Evolutionary conservation across 1,140 invertebrate genomes (phyloP), one percentile per base, ranked within the genome.

Genomic region (Drosophila parabipectinata): DNA sequence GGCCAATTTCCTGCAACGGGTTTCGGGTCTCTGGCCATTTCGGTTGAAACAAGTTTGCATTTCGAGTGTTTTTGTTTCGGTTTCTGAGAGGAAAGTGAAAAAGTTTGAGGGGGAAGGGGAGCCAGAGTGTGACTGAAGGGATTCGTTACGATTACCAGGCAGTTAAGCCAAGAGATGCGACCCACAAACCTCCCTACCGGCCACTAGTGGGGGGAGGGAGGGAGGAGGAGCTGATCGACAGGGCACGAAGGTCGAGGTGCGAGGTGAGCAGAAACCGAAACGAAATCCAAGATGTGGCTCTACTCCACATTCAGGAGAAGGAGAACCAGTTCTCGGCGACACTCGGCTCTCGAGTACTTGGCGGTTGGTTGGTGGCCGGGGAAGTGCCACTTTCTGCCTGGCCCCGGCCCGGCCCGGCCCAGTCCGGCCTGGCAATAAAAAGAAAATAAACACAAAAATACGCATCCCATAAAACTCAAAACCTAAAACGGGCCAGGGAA

Each of bases 361-460:
- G 30, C 24, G 61, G 34, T 39, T 21, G 41, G 21, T 18, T 18
- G 18, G 18, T 18, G 3, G 21, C 21, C 21, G 60, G 14, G 52
- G 68, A 18, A 69, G 63, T 69, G 66, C 67, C 67, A 71, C 63
- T 72, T 72, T 72, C 67, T 72, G 47, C 26, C 56, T 60, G 21
- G 21, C 18, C 18, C 18, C 18, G 18, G 18, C 18, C 18, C 18
- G 18, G 18, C 18, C 18, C 18, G 26, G 26, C 26, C 26, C 26
- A 6, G 26, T 7, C 26, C 26, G 26, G 47, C 26, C 56, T 53
- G 55, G 55, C 54, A 59, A 55, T 73, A 73, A 73, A 73, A 73
- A 55, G 58, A 73, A 73, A 62, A 73, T 73, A 73, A 73, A 74
- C 72, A 63, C 60, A 45, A 73, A 47, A 61, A 73, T 63, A 74